Evolutionary conservation across 2,113 vertebrate genomes (phyloP).

Genomic region (Gambusia affinis): DNA sequence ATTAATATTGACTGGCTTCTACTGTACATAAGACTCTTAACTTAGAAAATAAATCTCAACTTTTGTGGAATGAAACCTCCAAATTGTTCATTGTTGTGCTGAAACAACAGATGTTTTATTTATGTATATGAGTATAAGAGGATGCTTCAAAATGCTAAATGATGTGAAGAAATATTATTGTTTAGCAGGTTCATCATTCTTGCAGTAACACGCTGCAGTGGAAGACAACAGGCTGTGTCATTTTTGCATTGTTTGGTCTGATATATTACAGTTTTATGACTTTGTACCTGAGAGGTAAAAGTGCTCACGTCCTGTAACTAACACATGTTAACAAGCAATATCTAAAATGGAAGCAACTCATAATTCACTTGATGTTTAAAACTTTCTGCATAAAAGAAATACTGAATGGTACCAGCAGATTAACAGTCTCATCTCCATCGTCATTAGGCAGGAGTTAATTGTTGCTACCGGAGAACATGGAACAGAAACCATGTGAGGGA

Average conservation of each 20-base stretch:
- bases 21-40: not conserved
- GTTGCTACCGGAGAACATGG: not conserved
- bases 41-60: not conserved
- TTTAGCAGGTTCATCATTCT: not conserved
- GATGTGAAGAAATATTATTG: not conserved
- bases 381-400: not conserved
- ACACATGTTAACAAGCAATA: not conserved
- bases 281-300: not conserved
- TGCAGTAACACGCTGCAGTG: conserved; percentile 14
- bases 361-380: not conserved
- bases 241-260: not conserved
- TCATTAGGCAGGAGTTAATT: conserved; percentile 6
- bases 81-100: not conserved
- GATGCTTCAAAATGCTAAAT: not conserved
- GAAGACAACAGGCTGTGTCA: conserved; percentile 46
- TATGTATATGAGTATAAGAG: not conserved
- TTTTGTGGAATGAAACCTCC: conserved; percentile 7
- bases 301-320: not conserved
- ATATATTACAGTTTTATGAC: conserved; percentile 1
- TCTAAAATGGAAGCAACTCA: not conserved
- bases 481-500: not conserved
- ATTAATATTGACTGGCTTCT: not conserved
- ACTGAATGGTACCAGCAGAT: not conserved
- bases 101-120: not conserved
- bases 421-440: not conserved